Base-by-base conservation (phyloP, 2,797 vertebrate genomes). In the Pogoniulus pusillus region DNA sequence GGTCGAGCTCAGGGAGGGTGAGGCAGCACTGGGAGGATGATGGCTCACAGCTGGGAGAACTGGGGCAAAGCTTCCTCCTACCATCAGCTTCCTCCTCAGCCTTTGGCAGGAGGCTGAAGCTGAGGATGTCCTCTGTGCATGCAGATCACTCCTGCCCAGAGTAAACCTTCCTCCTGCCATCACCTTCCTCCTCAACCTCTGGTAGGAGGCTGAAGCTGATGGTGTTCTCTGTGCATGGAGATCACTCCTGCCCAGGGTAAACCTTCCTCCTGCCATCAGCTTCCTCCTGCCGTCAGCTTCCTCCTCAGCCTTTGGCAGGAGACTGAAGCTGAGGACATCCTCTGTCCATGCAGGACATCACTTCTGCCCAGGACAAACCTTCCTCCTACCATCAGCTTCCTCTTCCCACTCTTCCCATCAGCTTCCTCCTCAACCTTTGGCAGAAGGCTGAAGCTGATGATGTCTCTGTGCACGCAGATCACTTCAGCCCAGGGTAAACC, bases 1-100 rank as follows among this genome's bases (percentile, higher is more conserved):
- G 39, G 34, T 12, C 2, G 5, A 77, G 65, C 34, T 51, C 7
- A 2, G 0, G 6, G 66, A n/a, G 26, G 17, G 12, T 0, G 2
- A 59, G 47, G 32, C 2, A 0, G 70, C 3, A 4, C 2, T 4
- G 43, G 45, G 47, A 22, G 47, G 19, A 43, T 12, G 12, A 13
- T 15, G 26, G 54, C 37, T 66, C 60, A 24, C 10, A 11, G 20
- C 58, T 47, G 26, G 39, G 19, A 54, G 27, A 35, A 27, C 18
- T 0, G 1, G 51, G 22, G 39, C 26, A 51, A 51, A 55, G 6
- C 69, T 34, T 35, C 26, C 60, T 9, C 6, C 34, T 12, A 18
- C n/a, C 65, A 39, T 58, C 53, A 13, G 58, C 87, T 58, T 63
- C 39, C 32, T 62, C 72, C 23, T 39, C 2, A 4, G 16, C 39